Percentiles rank a stretch among this genome's conserved stretches.
These are phyloP conservation scores for Actinostola sp. DNA, from an alignment of 92 coral and sea anemone genomes.

Conservation along the genomic window DNA sequence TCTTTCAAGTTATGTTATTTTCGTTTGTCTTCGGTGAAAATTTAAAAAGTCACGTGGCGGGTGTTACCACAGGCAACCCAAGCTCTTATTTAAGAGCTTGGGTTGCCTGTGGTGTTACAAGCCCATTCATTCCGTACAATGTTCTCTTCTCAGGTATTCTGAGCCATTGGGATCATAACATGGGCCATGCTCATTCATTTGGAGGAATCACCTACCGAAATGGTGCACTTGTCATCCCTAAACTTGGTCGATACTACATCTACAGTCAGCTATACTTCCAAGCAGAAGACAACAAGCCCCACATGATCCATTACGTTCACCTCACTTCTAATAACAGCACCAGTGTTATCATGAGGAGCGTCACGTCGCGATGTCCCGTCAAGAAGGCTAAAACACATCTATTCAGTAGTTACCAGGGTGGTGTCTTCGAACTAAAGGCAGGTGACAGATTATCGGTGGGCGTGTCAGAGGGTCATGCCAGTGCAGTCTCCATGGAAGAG, in stretches of 20 bases:
- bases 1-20: too few relatives aligned
- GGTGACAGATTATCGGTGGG: constrained; percentile 74
- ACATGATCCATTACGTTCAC: constrained; percentile 79
- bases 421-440: constrained; percentile 60
- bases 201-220: constrained; percentile 80
- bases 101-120: too few relatives aligned
- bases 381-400: constrained; percentile 52
- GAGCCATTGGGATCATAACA: constrained; percentile 64
- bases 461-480: constrained; percentile 57
- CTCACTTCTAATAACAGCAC: constrained; percentile 59
- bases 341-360: constrained; percentile 73
- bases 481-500: constrained; percentile 55
- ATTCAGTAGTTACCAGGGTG: constrained; percentile 89
- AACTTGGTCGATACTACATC: constrained; percentile 72
- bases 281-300: constrained; percentile 46
- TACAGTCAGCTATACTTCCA: constrained; percentile 89
- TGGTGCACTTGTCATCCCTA: constrained; percentile 72
- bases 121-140: not conserved
- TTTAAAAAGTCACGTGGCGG: too few relatives aligned
- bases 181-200: constrained; percentile 64
- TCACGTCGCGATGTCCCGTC: constrained; percentile 71
- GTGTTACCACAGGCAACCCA: too few relatives aligned
- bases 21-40: too few relatives aligned
- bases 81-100: not conserved
- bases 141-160: constrained; percentile 61